These are phyloP conservation scores for Sarcophaga subvicina DNA, from an alignment of 2,888 invertebrate genomes.

Conservation along the genomic window DNA sequence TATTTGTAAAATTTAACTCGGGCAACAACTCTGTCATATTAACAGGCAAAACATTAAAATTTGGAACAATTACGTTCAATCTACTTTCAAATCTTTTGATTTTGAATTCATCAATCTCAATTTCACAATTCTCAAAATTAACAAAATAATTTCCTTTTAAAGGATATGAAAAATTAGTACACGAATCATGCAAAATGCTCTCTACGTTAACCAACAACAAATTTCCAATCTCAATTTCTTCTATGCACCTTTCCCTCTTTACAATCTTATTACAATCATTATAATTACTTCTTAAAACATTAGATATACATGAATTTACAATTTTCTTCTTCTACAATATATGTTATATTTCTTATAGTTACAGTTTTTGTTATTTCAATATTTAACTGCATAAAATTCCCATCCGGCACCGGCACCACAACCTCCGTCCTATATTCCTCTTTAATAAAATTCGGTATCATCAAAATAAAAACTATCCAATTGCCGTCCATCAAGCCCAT, in stretches of 20 bases:
- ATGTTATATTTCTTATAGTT: not conserved
- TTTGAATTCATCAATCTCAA: slow-evolving; percentile 25
- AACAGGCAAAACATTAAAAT: slow-evolving; percentile 36
- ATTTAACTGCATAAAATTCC: too few relatives aligned
- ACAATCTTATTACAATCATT: slow-evolving; percentile 16
- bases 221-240: not conserved
- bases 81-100: slow-evolving; percentile 36
- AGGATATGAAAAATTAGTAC: not conserved
- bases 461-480: too few relatives aligned
- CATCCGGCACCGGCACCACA: too few relatives aligned
- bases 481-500: too few relatives aligned
- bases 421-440: too few relatives aligned
- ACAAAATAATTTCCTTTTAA: slow-evolving; percentile 4
- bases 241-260: not conserved
- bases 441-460: too few relatives aligned
- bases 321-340: not conserved
- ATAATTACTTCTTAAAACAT: not conserved
- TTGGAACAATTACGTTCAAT: slow-evolving; percentile 40
- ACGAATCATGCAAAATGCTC: not conserved
- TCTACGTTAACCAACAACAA: not conserved
- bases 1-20: slow-evolving; percentile 23
- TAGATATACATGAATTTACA: slow-evolving; percentile 7
- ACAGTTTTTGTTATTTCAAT: too few relatives aligned
- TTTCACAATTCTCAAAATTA: slow-evolving; percentile 19
- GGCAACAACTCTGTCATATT: slow-evolving; percentile 43